These are phyloP conservation scores for Drosophila borborema DNA, from an alignment of 2,888 invertebrate species.

Conservation along the genomic window DNA sequence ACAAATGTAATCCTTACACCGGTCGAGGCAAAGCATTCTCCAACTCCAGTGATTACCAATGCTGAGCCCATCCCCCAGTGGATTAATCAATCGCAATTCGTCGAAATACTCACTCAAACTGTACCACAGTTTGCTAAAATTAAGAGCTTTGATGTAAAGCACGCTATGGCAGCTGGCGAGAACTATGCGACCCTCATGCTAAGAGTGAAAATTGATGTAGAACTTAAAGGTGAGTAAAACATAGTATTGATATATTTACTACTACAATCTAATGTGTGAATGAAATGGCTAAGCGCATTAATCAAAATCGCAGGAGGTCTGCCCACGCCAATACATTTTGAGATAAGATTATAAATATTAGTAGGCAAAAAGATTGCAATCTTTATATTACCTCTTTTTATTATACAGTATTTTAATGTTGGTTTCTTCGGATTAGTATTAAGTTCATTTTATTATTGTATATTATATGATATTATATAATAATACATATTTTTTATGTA, in stretches of 20 bases:
- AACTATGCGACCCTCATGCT: slow-evolving; percentile 77
- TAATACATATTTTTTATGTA: neutral
- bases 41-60: neutral
- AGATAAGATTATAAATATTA: neutral
- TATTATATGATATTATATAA: too few relatives aligned
- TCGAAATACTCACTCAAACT: slow-evolving; percentile 30
- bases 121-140: slow-evolving; percentile 57
- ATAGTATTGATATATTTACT: too few relatives aligned
- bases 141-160: slow-evolving; percentile 46
- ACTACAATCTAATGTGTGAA: neutral
- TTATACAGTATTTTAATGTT: neutral
- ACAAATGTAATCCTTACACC: slow-evolving; percentile 3
- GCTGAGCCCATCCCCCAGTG: slow-evolving; percentile 43
- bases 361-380: too few relatives aligned
- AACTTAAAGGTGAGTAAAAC: slow-evolving; percentile 48
- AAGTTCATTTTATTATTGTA: too few relatives aligned
- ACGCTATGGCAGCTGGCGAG: slow-evolving; percentile 70
- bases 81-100: slow-evolving; percentile 68
- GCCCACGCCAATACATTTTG: neutral
- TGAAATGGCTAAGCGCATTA: neutral
- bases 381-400: too few relatives aligned
- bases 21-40: neutral
- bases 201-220: slow-evolving; percentile 57
- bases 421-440: neutral
- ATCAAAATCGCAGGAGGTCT: neutral